phyloP scores from a whole-genome alignment of 2,888 invertebrate species.

The Leucoptera coffeella region DNA sequence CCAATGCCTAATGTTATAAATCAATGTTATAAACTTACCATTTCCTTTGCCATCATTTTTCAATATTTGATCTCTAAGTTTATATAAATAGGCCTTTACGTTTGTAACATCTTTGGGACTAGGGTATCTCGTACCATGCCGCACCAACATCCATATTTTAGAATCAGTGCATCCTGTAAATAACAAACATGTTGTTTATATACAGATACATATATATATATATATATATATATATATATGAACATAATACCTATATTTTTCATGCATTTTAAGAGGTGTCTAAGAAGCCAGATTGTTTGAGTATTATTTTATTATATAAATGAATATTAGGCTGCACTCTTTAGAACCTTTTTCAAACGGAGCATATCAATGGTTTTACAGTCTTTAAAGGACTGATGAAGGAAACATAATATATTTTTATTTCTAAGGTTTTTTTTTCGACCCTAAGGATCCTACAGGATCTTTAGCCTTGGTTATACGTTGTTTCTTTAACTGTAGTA shows the following conservation, averaged over 20 bases:
- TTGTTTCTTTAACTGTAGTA: no score
- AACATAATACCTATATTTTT: neutral
- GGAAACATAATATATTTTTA: no score
- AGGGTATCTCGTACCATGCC: constrained; percentile 77
- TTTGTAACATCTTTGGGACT: constrained; percentile 47
- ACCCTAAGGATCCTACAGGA: no score
- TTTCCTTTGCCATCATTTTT: constrained; percentile 34
- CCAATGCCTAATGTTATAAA: no score
- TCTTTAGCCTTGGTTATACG: no score
- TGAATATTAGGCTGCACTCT: no score
- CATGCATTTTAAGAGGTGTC: neutral
- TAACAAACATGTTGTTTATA: constrained; percentile 1
- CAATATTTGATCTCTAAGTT: constrained; percentile 49
- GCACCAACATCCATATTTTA: constrained; percentile 68
- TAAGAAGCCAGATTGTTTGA: neutral
- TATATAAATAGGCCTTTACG: constrained; percentile 46
- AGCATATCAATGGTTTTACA: no score
- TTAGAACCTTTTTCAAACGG: no score
- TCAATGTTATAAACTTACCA: constrained; percentile 40
- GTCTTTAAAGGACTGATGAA: no score
- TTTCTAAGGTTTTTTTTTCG: no score
- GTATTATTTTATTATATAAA: no score
- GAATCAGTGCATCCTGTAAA: constrained; percentile 55
- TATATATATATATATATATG: neutral
- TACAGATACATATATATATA: no score